A percentile compares a stretch with the other conserved stretches of the same genome.
These are phyloP conservation scores for Pygoscelis antarcticus DNA, from an alignment of 2,113 vertebrate species.

Conservation along the genomic window DNA sequence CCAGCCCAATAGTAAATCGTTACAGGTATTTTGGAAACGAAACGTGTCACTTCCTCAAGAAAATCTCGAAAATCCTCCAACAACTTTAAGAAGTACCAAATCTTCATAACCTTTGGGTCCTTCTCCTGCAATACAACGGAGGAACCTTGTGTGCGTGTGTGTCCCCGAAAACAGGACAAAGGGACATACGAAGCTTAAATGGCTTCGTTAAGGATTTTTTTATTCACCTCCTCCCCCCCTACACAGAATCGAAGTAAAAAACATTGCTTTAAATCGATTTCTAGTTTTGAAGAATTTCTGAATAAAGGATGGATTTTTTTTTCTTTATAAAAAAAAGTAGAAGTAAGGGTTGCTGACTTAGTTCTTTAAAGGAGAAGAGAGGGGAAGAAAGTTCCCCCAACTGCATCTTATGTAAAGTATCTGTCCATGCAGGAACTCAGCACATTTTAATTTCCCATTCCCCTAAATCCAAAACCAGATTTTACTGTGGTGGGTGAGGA, in stretches of 20 bases:
- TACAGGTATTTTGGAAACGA: conserved; percentile 51
- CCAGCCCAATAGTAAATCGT: conserved; percentile 7
- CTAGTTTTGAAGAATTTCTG: background rate
- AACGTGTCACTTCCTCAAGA: background rate
- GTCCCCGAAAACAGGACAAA: background rate
- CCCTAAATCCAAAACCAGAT: conserved; percentile 16
- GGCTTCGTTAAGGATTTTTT: background rate
- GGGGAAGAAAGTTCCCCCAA: background rate
- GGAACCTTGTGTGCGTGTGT: background rate
- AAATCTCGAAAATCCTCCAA: background rate
- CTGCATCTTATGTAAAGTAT: background rate
- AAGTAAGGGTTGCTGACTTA: background rate
- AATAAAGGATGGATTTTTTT: background rate
- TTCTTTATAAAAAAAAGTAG: background rate
- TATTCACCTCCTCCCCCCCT: background rate
- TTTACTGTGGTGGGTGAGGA: conserved; percentile 37
- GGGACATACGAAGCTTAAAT: background rate
- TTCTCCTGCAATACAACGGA: background rate
- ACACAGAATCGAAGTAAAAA: background rate
- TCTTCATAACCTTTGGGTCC: background rate
- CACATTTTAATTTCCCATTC: background rate
- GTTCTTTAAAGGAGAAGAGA: background rate
- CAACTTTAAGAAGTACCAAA: background rate
- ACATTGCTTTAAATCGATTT: background rate
- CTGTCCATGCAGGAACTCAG: background rate